phyloP scores from a whole-genome alignment of 2,797 vertebrate species.

The Poecilia wingei region DNA sequence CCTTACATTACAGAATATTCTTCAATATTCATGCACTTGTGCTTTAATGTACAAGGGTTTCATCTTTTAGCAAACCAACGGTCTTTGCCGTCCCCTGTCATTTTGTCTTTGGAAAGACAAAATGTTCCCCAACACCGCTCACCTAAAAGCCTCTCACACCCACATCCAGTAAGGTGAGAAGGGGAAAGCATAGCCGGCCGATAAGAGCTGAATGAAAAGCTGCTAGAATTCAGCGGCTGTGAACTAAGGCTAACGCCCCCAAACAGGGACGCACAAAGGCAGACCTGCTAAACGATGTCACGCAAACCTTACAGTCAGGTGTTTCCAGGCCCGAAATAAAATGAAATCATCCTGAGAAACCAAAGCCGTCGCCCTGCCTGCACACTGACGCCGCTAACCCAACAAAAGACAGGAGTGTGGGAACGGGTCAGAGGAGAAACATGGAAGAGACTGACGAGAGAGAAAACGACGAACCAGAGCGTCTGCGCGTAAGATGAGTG shows the following conservation, averaged over 20 bases:
- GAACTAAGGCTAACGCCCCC: conserved; percentile 35
- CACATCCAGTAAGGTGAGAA: conserved; percentile 46
- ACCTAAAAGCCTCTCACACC: conserved; percentile 9
- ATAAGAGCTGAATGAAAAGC: conserved; percentile 61
- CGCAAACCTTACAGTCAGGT: conserved; percentile 23
- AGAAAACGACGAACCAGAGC: conserved; percentile 4
- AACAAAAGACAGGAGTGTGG: conserved; percentile 22
- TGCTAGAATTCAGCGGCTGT: conserved; percentile 40
- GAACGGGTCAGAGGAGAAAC: conserved; percentile 13
- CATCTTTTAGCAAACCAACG: conserved; percentile 10
- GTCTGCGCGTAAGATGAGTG: conserved; percentile 7
- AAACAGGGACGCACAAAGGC: conserved; percentile 52
- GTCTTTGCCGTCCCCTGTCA: conserved; percentile 11
- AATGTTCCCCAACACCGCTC: conserved; percentile 10
- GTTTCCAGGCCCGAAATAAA: conserved; percentile 19
- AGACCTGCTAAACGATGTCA: conserved; percentile 45
- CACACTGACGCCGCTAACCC: conserved; percentile 3
- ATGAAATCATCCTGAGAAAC: conserved; percentile 27
- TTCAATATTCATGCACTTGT: not conserved
- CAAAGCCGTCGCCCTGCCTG: conserved; percentile 31
- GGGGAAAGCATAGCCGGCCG: conserved; percentile 39
- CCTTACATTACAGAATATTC: not conserved
- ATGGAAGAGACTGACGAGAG: not conserved
- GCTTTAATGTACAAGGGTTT: conserved; percentile 1
- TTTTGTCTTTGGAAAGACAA: conserved; percentile 22